Percentiles rank a stretch among this genome's conserved stretches.
These are phyloP conservation scores for Philaenus spumarius DNA, from an alignment of 1,140 invertebrate genomes.

Conservation along the genomic window DNA sequence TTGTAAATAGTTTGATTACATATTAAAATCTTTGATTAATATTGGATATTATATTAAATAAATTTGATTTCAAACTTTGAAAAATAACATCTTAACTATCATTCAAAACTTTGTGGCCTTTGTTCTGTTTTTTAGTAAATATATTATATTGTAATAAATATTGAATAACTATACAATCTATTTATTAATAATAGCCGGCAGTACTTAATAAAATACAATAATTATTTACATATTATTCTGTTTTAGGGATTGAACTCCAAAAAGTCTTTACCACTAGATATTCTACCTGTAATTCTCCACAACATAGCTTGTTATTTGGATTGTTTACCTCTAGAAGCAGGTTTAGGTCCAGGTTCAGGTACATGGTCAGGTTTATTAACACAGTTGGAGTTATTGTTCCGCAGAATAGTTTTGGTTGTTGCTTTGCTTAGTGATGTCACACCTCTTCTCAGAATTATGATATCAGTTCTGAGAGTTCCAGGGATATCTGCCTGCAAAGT, in stretches of 20 bases:
- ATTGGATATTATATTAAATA: too few relatives aligned
- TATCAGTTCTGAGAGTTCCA: constrained; percentile 76
- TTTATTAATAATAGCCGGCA: too few relatives aligned
- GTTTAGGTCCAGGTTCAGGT: constrained; percentile 53
- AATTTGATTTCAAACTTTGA: too few relatives aligned
- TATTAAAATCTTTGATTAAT: too few relatives aligned
- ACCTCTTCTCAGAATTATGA: constrained; percentile 77
- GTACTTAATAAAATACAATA: too few relatives aligned
- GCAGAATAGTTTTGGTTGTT: constrained; percentile 67
- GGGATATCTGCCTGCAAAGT: constrained; percentile 74
- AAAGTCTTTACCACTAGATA: constrained; percentile 76
- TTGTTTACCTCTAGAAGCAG: constrained; percentile 79
- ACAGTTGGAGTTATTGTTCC: constrained; percentile 79
- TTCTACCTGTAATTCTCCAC: constrained; percentile 63
- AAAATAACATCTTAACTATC: too few relatives aligned
- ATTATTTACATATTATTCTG: too few relatives aligned
- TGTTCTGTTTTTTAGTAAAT: too few relatives aligned
- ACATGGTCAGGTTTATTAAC: constrained; percentile 75
- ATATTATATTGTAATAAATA: too few relatives aligned
- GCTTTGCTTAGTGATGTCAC: constrained; percentile 65
- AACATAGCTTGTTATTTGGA: constrained; percentile 93
- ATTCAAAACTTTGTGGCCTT: too few relatives aligned
- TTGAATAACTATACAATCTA: too few relatives aligned
- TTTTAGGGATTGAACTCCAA: constrained; percentile 72
- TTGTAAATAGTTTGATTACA: too few relatives aligned